Evolutionary conservation across 2,113 vertebrate genomes (phyloP).

Genomic region (Aythya baeri): DNA sequence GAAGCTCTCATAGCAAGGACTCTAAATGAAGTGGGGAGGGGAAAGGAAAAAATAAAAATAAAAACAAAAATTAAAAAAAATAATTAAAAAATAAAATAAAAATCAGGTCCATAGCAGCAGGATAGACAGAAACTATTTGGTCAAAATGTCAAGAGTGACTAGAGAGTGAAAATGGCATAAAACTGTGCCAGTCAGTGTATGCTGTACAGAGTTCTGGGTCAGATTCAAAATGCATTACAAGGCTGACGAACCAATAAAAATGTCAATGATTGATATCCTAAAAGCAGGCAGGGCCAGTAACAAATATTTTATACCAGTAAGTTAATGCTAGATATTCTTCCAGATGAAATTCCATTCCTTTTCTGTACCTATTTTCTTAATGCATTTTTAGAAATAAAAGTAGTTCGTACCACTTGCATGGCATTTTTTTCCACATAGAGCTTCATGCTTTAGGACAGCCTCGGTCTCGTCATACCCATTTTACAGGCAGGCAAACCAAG

Average conservation of each 20-base stretch:
- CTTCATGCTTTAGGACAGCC: not conserved
- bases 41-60: not conserved
- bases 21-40: not conserved
- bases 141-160: not conserved
- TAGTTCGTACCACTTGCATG: not conserved
- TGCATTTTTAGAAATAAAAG: not conserved
- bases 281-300: not conserved
- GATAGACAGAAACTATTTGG: not conserved
- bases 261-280: not conserved
- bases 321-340: not conserved
- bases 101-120: not conserved
- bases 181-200: not conserved
- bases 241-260: constrained; percentile 32
- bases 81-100: not conserved
- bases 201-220: not conserved
- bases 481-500: not conserved
- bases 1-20: not conserved
- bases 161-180: not conserved
- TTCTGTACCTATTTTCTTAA: not conserved
- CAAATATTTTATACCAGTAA: not conserved
- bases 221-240: constrained; percentile 24
- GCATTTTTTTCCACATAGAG: not conserved
- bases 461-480: not conserved
- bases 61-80: not conserved
- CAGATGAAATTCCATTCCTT: not conserved